Evolutionary conservation across 2,888 invertebrate genomes (phyloP).

Genomic region (Alentia gelatinosa): DNA sequence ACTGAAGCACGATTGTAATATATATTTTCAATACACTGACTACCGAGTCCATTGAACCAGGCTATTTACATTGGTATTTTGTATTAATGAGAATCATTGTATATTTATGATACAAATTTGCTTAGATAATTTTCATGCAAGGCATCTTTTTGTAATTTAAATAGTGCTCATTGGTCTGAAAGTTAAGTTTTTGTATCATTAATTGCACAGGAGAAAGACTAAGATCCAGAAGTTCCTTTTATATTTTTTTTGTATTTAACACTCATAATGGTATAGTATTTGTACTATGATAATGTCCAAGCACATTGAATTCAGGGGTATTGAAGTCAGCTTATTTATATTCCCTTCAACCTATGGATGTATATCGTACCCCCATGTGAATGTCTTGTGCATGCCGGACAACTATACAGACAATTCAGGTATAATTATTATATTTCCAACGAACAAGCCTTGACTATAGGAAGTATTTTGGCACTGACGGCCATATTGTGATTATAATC

Average conservation of each 20-base stretch:
- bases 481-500: constrained; percentile 53
- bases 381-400: constrained; percentile 49
- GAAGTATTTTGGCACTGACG: constrained; percentile 54
- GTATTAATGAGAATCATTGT: constrained; percentile 49
- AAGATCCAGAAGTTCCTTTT: constrained; percentile 36
- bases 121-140: constrained; percentile 56
- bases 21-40: constrained; percentile 51
- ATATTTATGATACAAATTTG: constrained; percentile 57
- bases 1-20: constrained; percentile 49
- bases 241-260: constrained; percentile 24
- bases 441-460: constrained; percentile 54
- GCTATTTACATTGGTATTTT: constrained; percentile 49
- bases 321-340: constrained; percentile 45
- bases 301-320: constrained; percentile 47
- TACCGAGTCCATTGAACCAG: constrained; percentile 43
- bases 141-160: constrained; percentile 49
- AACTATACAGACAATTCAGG: constrained; percentile 47
- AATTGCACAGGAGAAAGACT: constrained; percentile 1
- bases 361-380: constrained; percentile 29
- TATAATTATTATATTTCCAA: constrained; percentile 52
- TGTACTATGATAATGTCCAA: constrained; percentile 41
- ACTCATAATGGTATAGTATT: constrained; percentile 35
- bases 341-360: constrained; percentile 42
- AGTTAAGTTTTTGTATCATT: constrained; percentile 42
- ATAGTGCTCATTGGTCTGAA: constrained; percentile 25